Conservation (phyloP, 2,888 invertebrate species). For the Prenolepis imparis region DNA sequence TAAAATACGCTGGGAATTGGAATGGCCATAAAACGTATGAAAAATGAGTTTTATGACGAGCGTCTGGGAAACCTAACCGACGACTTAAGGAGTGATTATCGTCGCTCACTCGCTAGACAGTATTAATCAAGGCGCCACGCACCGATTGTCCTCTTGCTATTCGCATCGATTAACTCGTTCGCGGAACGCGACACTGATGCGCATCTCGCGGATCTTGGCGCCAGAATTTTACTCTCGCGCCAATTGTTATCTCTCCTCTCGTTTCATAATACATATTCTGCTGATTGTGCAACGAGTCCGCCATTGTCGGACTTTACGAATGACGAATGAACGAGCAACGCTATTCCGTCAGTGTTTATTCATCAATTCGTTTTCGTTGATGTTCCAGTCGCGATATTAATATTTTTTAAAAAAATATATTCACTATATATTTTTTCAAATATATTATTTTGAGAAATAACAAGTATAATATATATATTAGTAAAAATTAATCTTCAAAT, state of each 20-base stretch:
- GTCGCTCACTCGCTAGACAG: slow-evolving; percentile 14
- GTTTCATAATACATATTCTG: slow-evolving; percentile 20
- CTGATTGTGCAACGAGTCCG: slow-evolving; percentile 31
- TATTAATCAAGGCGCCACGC: slow-evolving; percentile 33
- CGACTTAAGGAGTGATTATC: slow-evolving; percentile 44
- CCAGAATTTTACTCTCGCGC: slow-evolving; percentile 42
- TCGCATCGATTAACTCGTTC: slow-evolving; percentile 26
- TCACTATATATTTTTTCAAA: neutral
- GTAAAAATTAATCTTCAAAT: neutral
- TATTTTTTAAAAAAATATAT: neutral
- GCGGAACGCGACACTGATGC: slow-evolving; percentile 16
- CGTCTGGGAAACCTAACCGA: slow-evolving; percentile 14
- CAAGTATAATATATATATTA: neutral
- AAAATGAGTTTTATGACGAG: slow-evolving; percentile 40
- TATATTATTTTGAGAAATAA: neutral
- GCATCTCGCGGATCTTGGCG: slow-evolving; percentile 53
- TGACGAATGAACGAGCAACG: slow-evolving; percentile 16
- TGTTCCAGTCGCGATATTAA: neutral
- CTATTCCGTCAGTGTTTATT: neutral
- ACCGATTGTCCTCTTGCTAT: neutral
- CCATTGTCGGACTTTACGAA: slow-evolving; percentile 44
- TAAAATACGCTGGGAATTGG: slow-evolving; percentile 17
- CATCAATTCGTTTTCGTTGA: slow-evolving; percentile 13
- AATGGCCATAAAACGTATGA: slow-evolving; percentile 35
- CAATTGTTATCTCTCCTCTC: neutral